These are phyloP conservation scores for Bolborhynchus lineola DNA, from an alignment of 2,113 vertebrate genomes.

Conservation along the genomic window DNA sequence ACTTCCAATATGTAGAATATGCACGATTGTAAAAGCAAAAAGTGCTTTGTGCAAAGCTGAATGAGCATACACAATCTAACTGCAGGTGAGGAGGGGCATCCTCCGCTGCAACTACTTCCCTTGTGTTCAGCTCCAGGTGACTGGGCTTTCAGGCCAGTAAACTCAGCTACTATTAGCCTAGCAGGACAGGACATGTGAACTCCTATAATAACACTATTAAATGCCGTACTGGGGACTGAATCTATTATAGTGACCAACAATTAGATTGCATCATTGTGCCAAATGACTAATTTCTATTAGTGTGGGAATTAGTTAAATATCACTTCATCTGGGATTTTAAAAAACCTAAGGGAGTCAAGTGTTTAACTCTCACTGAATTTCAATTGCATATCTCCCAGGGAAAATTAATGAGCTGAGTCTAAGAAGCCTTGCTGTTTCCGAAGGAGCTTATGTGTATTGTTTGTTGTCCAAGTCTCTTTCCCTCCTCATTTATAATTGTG, in stretches of 20 bases:
- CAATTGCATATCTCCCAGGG: conserved; percentile 42
- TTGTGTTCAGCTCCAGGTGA: accelerated
- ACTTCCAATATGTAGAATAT: background rate
- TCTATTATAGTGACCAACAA: background rate
- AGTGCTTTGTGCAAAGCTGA: background rate
- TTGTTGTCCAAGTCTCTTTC: background rate
- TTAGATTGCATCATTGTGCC: background rate
- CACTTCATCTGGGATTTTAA: conserved; percentile 35
- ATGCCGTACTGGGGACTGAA: background rate
- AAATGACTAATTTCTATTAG: conserved; percentile 2
- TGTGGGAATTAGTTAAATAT: conserved; percentile 56
- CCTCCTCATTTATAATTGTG: background rate
- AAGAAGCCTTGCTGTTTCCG: conserved; percentile 23
- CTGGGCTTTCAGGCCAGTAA: background rate
- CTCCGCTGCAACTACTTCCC: background rate
- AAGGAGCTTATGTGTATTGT: background rate
- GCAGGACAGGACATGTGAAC: background rate
- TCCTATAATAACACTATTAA: background rate
- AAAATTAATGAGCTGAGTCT: conserved; percentile 56
- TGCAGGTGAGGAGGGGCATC: background rate
- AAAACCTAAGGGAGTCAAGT: conserved; percentile 33
- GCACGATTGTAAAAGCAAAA: background rate
- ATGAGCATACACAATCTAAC: too few relatives aligned
- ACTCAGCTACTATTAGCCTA: background rate
- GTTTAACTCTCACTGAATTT: conserved; percentile 42